phyloP scores from a whole-genome alignment of 2,797 vertebrate species.

The Buceros bicornis region DNA sequence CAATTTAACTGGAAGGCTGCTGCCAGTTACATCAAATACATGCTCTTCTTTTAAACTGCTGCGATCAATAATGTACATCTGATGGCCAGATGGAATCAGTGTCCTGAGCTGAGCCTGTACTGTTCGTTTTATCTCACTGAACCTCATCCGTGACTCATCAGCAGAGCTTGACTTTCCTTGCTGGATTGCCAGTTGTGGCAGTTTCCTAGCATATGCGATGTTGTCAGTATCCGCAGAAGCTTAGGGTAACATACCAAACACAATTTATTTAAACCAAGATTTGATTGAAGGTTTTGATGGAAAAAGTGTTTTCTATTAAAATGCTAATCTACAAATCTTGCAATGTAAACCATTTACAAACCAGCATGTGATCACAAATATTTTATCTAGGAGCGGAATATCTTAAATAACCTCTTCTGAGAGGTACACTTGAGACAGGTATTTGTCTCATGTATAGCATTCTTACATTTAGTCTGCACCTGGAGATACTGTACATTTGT shows the following conservation, averaged over 20 bases:
- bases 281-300: neutral
- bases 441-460: neutral
- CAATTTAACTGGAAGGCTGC: constrained; percentile 46
- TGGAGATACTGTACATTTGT: neutral
- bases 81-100: constrained; percentile 27
- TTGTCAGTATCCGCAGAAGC: neutral
- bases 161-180: neutral
- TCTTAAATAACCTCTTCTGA: constrained; percentile 26
- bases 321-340: neutral
- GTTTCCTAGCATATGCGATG: constrained; percentile 10
- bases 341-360: constrained; percentile 5
- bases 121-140: constrained; percentile 20
- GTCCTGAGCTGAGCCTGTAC: neutral
- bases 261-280: neutral
- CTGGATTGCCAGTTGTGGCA: neutral
- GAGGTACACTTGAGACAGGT: neutral
- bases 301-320: constrained; percentile 11
- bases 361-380: neutral
- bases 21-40: constrained; percentile 38
- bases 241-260: neutral
- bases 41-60: constrained; percentile 32
- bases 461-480: neutral
- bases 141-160: constrained; percentile 1
- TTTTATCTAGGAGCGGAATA: neutral
- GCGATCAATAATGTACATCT: constrained; percentile 36